phyloP scores from a whole-genome alignment of 2,888 invertebrate genomes.

The Oxytorus armatus region DNA sequence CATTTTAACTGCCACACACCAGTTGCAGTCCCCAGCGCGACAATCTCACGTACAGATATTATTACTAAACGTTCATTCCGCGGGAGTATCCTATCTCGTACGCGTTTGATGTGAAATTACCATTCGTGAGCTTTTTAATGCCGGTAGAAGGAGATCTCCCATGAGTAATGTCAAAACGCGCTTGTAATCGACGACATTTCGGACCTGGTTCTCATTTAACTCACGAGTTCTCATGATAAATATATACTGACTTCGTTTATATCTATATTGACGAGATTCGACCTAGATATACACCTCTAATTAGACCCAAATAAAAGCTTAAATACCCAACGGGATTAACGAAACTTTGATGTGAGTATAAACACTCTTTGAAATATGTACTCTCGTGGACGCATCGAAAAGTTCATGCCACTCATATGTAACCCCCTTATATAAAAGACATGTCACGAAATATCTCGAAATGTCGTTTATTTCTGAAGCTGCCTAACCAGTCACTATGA shows the following conservation, averaged over 20 bases:
- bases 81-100: conserved; percentile 19
- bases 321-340: too few relatives aligned
- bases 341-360: too few relatives aligned
- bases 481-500: too few relatives aligned
- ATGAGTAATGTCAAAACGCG: conserved; percentile 25
- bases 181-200: conserved; percentile 42
- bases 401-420: too few relatives aligned
- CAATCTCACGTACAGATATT: conserved; percentile 26
- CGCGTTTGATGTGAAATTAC: conserved; percentile 50
- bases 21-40: conserved; percentile 8
- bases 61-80: conserved; percentile 47
- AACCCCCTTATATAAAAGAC: too few relatives aligned
- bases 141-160: conserved; percentile 13
- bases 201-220: neutral
- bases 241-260: neutral
- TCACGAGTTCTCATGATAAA: neutral
- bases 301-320: too few relatives aligned
- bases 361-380: too few relatives aligned
- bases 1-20: conserved; percentile 54
- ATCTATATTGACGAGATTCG: too few relatives aligned
- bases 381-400: too few relatives aligned
- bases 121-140: conserved; percentile 15
- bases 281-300: too few relatives aligned
- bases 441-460: too few relatives aligned
- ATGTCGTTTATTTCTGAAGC: too few relatives aligned